phyloP scores from a whole-genome alignment of 1,140 invertebrate genomes.

The Ectropis grisescens region DNA sequence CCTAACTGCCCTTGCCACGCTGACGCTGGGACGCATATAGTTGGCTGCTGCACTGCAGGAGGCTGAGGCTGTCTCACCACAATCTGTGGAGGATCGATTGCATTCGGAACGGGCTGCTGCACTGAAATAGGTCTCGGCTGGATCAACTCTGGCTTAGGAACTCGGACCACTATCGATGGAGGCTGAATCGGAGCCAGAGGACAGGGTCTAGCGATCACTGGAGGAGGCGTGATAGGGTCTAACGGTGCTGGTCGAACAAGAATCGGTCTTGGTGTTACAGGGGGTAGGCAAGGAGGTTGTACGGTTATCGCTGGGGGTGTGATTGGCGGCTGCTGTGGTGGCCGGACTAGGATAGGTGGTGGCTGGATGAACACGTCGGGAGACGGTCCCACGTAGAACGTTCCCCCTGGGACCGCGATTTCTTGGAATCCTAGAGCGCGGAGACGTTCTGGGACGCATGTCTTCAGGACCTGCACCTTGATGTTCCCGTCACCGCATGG shows the following conservation, averaged over 20 bases:
- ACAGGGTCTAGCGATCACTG: conserved; percentile 25
- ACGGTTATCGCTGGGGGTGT: conserved; percentile 25
- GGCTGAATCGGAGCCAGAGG: conserved; percentile 21
- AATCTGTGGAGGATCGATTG: conserved; percentile 26
- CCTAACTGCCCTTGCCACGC: neutral
- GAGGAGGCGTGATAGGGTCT: conserved; percentile 25
- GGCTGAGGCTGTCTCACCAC: conserved; percentile 20
- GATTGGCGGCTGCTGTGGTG: conserved; percentile 22
- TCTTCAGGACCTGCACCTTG: conserved; percentile 12
- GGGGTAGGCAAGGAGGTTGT: conserved; percentile 19
- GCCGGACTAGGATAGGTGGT: conserved; percentile 32
- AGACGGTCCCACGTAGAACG: conserved; percentile 22
- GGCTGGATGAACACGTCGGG: conserved; percentile 39
- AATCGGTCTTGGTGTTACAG: conserved; percentile 29
- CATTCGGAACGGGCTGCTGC: conserved; percentile 15
- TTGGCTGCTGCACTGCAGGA: conserved; percentile 23
- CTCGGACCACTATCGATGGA: conserved; percentile 23
- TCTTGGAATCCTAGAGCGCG: conserved; percentile 24
- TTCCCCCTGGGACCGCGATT: conserved; percentile 28
- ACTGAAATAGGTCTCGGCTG: conserved; percentile 30
- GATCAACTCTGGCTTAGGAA: conserved; percentile 21
- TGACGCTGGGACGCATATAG: neutral
- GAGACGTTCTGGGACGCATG: conserved; percentile 11
- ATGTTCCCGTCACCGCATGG: conserved; percentile 26
- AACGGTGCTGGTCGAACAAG: conserved; percentile 21